A percentile compares a stretch with the other conserved stretches of the same genome.
phyloP scores from a whole-genome alignment of 2,888 invertebrate genomes.

The Artemia sinica region DNA sequence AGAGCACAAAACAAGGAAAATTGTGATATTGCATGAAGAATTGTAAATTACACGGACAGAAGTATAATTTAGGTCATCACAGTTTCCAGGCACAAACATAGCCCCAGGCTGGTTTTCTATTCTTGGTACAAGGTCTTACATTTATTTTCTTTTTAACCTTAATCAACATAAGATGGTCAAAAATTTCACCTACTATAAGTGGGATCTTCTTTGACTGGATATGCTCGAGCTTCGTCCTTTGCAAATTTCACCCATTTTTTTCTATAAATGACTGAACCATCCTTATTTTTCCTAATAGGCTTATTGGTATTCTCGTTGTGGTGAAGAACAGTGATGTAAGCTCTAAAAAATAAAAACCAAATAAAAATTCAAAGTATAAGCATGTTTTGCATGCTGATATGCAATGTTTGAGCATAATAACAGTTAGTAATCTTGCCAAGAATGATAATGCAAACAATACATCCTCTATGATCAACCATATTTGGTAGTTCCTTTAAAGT shows the following conservation, averaged over 20 bases:
- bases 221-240: conserved; percentile 2
- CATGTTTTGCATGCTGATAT: too few relatives aligned
- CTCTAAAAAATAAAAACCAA: background rate
- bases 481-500: too few relatives aligned
- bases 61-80: too few relatives aligned
- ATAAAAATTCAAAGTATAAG: too few relatives aligned
- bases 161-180: background rate
- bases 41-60: too few relatives aligned
- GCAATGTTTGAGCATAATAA: too few relatives aligned
- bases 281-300: background rate
- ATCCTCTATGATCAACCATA: too few relatives aligned
- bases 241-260: conserved; percentile 14
- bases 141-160: background rate
- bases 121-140: too few relatives aligned
- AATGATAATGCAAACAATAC: too few relatives aligned
- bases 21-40: background rate
- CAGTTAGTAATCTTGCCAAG: too few relatives aligned
- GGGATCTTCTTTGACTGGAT: background rate
- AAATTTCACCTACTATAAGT: background rate
- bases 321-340: background rate
- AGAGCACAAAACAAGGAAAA: background rate
- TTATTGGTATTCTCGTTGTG: background rate
- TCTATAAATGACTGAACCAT: background rate
- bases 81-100: too few relatives aligned
- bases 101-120: too few relatives aligned